Evolutionary conservation across 2,113 vertebrate genomes (phyloP).

Genomic region (Alces alces): DNA sequence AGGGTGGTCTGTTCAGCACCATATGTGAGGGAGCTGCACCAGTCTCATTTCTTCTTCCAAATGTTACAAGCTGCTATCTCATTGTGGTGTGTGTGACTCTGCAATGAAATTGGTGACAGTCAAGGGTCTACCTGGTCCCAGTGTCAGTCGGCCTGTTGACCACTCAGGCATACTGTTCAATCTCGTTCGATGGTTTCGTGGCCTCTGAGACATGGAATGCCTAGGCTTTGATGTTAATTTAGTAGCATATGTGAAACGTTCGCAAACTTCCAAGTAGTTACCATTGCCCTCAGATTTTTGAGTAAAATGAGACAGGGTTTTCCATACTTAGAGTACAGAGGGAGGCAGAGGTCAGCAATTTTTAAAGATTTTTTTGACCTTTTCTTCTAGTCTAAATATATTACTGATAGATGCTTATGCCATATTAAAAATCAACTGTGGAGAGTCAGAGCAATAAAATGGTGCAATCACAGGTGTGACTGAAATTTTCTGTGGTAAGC

Average conservation of each 20-base stretch:
- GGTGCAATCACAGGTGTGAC: background rate
- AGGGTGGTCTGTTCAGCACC: conserved; percentile 61
- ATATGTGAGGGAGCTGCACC: conserved; percentile 56
- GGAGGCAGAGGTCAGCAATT: background rate
- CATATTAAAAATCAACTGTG: conserved; percentile 30
- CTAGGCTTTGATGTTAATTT: background rate
- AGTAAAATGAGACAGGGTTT: background rate
- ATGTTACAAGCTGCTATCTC: conserved; percentile 56
- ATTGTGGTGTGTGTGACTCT: background rate
- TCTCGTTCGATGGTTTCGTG: background rate
- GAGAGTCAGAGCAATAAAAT: background rate
- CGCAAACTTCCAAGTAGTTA: background rate
- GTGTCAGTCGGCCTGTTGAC: background rate
- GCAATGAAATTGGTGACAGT: background rate
- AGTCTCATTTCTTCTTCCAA: conserved; percentile 58
- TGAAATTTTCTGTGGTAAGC: background rate
- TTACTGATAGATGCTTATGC: background rate
- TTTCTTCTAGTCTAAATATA: background rate
- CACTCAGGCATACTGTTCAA: background rate
- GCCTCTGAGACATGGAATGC: background rate
- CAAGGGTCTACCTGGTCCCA: conserved; percentile 25
- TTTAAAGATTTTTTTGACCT: background rate
- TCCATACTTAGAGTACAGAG: background rate
- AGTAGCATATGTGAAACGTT: background rate
- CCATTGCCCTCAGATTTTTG: background rate